Conservation (phyloP, 2,113 vertebrate species). For the Alligator sinensis region DNA sequence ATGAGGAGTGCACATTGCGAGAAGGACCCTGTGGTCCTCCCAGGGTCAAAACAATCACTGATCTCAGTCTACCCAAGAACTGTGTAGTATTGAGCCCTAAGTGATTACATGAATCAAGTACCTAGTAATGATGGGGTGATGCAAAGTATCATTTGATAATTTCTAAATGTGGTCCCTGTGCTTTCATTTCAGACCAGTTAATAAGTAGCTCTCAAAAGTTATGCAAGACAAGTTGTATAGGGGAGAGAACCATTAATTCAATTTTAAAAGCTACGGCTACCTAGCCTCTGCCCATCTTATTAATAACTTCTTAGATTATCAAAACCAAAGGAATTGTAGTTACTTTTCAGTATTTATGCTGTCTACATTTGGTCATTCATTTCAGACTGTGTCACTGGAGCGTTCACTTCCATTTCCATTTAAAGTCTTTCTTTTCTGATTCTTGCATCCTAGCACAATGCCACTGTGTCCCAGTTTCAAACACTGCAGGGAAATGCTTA, state of each 20-base stretch:
- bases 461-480: not conserved
- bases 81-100: not conserved
- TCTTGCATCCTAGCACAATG: not conserved
- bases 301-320: not conserved
- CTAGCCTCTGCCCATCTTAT: not conserved
- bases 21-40: rapidly evolving
- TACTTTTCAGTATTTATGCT: not conserved
- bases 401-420: not conserved
- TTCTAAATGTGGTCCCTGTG: not conserved
- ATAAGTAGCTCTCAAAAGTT: no score
- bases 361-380: not conserved
- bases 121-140: not conserved
- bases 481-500: not conserved
- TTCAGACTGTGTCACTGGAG: not conserved
- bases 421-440: not conserved
- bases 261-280: not conserved
- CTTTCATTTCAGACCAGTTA: not conserved
- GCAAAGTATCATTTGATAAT: not conserved
- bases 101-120: not conserved
- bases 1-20: not conserved
- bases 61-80: not conserved
- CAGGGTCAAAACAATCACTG: rapidly evolving
- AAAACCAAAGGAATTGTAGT: not conserved
- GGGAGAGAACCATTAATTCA: not conserved
- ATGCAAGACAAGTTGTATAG: no score